Base-by-base conservation (phyloP, 1,140 invertebrate genomes). In the Planococcus citri region DNA sequence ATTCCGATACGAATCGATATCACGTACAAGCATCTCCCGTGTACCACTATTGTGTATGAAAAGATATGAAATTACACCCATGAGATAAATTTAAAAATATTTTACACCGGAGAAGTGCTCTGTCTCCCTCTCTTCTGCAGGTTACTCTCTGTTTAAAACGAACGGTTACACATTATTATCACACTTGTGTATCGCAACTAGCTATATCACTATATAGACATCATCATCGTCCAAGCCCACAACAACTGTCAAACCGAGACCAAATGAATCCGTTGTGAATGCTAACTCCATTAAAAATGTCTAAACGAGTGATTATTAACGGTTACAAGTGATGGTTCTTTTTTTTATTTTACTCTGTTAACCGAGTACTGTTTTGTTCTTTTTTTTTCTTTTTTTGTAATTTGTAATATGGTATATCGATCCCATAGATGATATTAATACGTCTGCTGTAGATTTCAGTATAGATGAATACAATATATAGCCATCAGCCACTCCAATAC, bases 31-130 rank as follows among this genome's bases (percentile, higher is more conserved):
- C n/a, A 51, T 51, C 41, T 51, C 10, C n/a, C 41, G 41, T 17
- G 10, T 17, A 6, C 6, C 33, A 14, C 33, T 51, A 51, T 51
- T 51, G 6, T 51, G 17, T 20, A 51, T 51, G 41, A 51, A 51
- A 51, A 51, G 41, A 51, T 51, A 51, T 51, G 41, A 51, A 51
- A 51, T 51, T 51, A 51, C 41, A 51, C 41, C 41, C 41, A 51
- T 51, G 41, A 51, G 41, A 51, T 51, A 51, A 17, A 51, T 51
- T 51, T 51, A 51, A 51, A 51, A 51, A 51, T 17, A 51, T 51
- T 51, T 51, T 33, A 3, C 29, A 33, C 41, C 6, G 33, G 41
- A 51, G 41, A 51, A 51, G 41, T 51, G 41, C n/a, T 17, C n/a
- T n/a, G n/a, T n/a, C n/a, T n/a, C n/a, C n/a, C n/a, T n/a, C n/a